Evolutionary conservation across 2,888 invertebrate species (phyloP).

Genomic region (Habroteleia sp.): DNA sequence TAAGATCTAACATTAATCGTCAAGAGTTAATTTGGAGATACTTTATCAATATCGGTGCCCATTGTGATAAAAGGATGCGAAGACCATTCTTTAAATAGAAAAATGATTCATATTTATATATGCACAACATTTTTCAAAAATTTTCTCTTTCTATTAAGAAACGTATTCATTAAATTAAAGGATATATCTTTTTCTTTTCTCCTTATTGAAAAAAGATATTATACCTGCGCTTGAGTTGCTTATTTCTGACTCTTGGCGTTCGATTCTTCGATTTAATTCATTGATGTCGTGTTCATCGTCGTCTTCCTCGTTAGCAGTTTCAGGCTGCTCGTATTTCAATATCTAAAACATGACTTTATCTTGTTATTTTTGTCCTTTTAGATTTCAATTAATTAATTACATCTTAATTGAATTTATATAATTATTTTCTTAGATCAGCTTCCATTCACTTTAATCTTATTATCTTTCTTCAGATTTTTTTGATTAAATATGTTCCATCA

Average conservation of each 20-base stretch:
- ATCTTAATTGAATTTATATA: too few relatives aligned
- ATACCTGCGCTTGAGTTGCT: conserved; percentile 73
- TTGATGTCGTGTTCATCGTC: conserved; percentile 75
- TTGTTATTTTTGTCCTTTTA: too few relatives aligned
- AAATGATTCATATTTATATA: conserved; percentile 16
- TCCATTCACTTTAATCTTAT: too few relatives aligned
- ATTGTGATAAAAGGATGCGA: conserved; percentile 46
- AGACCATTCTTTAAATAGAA: conserved; percentile 56
- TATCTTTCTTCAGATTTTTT: too few relatives aligned
- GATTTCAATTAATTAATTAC: too few relatives aligned
- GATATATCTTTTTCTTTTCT: too few relatives aligned
- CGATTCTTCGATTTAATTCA: conserved; percentile 73
- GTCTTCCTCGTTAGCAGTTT: conserved; percentile 66
- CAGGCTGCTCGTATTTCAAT: conserved; percentile 76
- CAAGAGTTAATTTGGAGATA: conserved; percentile 53
- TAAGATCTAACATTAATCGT: conserved; percentile 54
- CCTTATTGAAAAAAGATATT: too few relatives aligned
- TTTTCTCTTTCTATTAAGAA: not conserved
- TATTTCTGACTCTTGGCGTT: conserved; percentile 76
- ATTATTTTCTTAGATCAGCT: too few relatives aligned
- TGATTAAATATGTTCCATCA: too few relatives aligned
- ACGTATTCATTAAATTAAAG: too few relatives aligned
- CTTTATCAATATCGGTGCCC: conserved; percentile 52
- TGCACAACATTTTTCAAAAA: conserved; percentile 8
- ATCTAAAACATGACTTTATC: conserved; percentile 75